These are phyloP conservation scores for Coccyzus lansbergi DNA, from an alignment of 2,797 vertebrate genomes.

Conservation along the genomic window DNA sequence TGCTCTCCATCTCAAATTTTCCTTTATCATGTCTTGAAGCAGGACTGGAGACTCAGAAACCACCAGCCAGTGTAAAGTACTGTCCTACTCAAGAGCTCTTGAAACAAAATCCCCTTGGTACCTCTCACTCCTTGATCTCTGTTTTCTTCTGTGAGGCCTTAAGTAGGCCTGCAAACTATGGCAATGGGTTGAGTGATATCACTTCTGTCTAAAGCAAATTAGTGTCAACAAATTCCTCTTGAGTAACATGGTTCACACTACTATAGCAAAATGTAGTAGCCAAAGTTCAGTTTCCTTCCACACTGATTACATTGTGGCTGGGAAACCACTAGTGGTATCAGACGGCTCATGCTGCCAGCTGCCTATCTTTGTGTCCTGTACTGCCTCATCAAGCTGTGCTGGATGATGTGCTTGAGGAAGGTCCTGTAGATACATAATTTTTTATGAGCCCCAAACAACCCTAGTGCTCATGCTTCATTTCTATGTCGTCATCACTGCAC, in stretches of 20 bases:
- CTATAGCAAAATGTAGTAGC: background rate
- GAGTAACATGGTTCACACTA: background rate
- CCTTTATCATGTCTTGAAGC: background rate
- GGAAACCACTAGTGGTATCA: background rate
- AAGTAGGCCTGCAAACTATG: background rate
- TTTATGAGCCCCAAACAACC: background rate
- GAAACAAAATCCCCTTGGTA: background rate
- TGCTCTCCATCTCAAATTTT: background rate
- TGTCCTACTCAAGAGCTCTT: background rate
- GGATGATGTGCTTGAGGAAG: background rate
- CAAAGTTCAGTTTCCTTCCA: background rate
- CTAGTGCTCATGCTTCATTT: background rate
- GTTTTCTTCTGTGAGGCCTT: background rate
- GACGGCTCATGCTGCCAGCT: background rate
- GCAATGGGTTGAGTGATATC: background rate
- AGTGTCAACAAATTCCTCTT: background rate
- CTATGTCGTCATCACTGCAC: background rate
- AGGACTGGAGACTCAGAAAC: background rate
- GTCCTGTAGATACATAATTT: background rate
- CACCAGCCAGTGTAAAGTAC: background rate
- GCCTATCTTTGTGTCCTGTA: background rate
- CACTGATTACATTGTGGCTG: background rate
- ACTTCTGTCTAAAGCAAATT: background rate
- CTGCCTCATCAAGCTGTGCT: background rate
- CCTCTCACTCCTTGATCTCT: background rate